phyloP scores from a whole-genome alignment of 1,140 invertebrate genomes.

The Neuroterus valhalla region DNA sequence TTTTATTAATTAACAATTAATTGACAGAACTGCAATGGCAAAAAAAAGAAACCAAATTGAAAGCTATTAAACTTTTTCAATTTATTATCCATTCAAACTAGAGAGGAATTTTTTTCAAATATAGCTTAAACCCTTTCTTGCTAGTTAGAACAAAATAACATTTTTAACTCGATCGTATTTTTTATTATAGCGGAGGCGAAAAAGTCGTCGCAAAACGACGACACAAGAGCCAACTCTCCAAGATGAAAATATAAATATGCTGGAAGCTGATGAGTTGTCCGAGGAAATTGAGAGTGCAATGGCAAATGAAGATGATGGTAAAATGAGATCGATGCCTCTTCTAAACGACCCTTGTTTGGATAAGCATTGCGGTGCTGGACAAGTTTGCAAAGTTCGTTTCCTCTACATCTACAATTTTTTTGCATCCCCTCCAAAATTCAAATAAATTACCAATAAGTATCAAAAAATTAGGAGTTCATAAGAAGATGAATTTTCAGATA shows the following conservation, averaged over 20 bases:
- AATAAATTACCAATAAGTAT: no score
- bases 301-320: slow-evolving; percentile 48
- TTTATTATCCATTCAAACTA: no score
- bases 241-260: slow-evolving; percentile 69
- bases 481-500: no score
- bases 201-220: slow-evolving; percentile 60
- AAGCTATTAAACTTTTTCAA: no score
- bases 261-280: slow-evolving; percentile 62
- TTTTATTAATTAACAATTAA: not conserved
- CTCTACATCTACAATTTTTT: slow-evolving; percentile 40
- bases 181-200: slow-evolving; percentile 40
- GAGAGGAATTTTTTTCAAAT: no score
- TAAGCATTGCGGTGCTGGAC: slow-evolving; percentile 92
- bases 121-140: no score
- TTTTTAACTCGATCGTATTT: no score
- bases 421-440: not conserved
- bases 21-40: not conserved
- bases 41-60: no score
- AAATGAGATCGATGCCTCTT: slow-evolving; percentile 47
- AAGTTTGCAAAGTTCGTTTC: slow-evolving; percentile 83
- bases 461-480: no score
- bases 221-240: slow-evolving; percentile 60
- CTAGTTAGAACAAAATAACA: no score
- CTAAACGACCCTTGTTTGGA: slow-evolving; percentile 85
- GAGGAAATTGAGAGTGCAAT: slow-evolving; percentile 54